These are phyloP conservation scores for Acrobasis consociella DNA, from an alignment of 2,888 invertebrate species.

Conservation along the genomic window DNA sequence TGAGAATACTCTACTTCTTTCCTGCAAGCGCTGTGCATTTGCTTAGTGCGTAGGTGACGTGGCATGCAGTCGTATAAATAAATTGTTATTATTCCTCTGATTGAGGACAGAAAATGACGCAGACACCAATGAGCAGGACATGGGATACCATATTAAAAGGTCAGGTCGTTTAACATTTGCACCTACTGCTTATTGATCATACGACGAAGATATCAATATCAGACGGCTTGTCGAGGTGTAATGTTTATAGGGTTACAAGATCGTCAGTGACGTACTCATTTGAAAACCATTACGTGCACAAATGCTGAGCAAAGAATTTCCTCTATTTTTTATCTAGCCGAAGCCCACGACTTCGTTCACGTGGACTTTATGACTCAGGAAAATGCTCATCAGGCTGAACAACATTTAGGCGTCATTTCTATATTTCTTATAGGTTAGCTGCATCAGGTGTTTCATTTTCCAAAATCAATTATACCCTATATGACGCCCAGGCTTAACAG, in stretches of 20 bases:
- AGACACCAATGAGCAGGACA: neutral
- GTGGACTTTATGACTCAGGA: no score
- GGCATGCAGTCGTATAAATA: neutral
- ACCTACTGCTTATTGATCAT: conserved; percentile 16
- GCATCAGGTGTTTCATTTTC: no score
- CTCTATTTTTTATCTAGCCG: no score
- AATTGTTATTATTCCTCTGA: conserved; percentile 11
- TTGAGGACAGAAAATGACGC: conserved; percentile 9
- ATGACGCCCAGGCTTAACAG: no score
- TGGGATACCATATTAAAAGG: conserved; percentile 10
- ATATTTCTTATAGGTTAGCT: no score
- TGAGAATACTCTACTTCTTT: no score
- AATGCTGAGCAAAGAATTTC: neutral
- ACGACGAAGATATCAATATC: neutral
- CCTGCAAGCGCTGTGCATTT: no score
- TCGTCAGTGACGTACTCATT: neutral
- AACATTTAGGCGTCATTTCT: no score
- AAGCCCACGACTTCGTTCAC: no score
- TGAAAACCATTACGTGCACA: neutral
- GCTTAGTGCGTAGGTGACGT: neutral
- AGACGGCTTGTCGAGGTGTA: neutral
- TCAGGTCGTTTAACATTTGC: conserved; percentile 16
- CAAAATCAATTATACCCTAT: no score
- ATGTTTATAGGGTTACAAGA: neutral
- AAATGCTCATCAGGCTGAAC: no score